Base-by-base conservation (phyloP, 2,888 invertebrate species). In the Lampropteryx suffumata region DNA sequence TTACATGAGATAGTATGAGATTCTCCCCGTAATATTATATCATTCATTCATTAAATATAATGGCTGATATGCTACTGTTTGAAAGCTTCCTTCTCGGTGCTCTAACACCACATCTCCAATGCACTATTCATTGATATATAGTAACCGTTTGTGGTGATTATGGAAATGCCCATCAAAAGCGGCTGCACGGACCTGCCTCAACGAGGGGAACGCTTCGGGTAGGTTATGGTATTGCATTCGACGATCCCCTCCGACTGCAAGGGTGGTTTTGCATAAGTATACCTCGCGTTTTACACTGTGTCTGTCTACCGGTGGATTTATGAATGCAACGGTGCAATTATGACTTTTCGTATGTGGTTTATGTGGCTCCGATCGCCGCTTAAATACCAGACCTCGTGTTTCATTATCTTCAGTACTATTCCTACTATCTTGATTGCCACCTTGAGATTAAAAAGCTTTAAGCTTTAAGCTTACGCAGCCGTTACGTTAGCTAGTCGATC, bases 201-300 rank as follows among this genome's bases (percentile, higher is more conserved):
- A 74, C 73, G 77, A 80, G 86, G 86, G 86, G 84, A 82, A 76
- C 68, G 74, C 77, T 83, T 83, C 79, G 81, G 84, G 85, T 84
- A 85, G 87, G 86, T 79, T 86, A 84, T 84, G 84, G 85, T 70
- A 78, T 79, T 87, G 87, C 86, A 87, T 79, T 81, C 79, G 79
- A 79, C 77, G 76, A 76, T 77, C 72, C 53, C 44, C 79, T 73
- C 75, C 76, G 70, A 76, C 73, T 84, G 86, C 84, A 83, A 79
- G 63, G 83, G 84, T 76, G 84, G 82, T 79, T 79, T 78, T 80
- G 79, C 81, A 84, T 81, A 84, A 84, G 73, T 82, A 82, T 75
- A 82, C 74, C 71, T 69, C 62, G 27, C 41, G 79, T 73, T 76
- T 69, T 73, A 70, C 73, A 70, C 71, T 78, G 76, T 83, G 81